Evolutionary conservation across 2,888 invertebrate genomes (phyloP), one percentile per base, ranked within the genome.

Genomic region (Spialia ferax): DNA sequence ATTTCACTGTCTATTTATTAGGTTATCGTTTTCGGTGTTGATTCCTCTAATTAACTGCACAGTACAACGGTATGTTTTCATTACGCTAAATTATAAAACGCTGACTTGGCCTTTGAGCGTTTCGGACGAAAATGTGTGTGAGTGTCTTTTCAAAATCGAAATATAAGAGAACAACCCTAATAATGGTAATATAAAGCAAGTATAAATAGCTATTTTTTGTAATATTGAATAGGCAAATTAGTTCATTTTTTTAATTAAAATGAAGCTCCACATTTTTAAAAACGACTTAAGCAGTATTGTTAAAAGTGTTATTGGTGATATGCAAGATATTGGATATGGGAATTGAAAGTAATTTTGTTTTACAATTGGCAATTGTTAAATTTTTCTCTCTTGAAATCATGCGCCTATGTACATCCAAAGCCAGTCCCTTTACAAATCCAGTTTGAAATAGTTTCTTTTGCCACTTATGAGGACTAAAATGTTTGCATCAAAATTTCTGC

Each of bases 1-100:
- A 91, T 89, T 91, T 93, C 93, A 92, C 93, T 93, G 93, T 93
- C 93, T 93, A 92, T 91, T 89, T 89, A 89, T 88, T 91, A 91
- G 89, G 75, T 83, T 86, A 89, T 88, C 86, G 83, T 90, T 92
- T 90, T 92, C 93, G 93, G 92, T 93, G 93, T 93, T 91, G 91
- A 91, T 92, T 93, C 93, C 93, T 92, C 87, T 87, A 78, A 81
- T 74, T 72, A 75, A 79, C 85, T 88, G 88, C 83, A 80, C 81
- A 73, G 82, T 79, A 76, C 74, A 73, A 75, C 73, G 75, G 87
- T 87, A 88, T 75, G 87, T 87, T 88, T 87, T 88, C 90, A 88
- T 87, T 84, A 71, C 86, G 85, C 65, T 10, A 59, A 38, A 20
- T 48, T 48, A 50, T 22, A 10, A 6, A 8, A 48, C 26, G 7